phyloP scores from a whole-genome alignment of 2,113 vertebrate genomes.

The Seriola rivoliana region DNA sequence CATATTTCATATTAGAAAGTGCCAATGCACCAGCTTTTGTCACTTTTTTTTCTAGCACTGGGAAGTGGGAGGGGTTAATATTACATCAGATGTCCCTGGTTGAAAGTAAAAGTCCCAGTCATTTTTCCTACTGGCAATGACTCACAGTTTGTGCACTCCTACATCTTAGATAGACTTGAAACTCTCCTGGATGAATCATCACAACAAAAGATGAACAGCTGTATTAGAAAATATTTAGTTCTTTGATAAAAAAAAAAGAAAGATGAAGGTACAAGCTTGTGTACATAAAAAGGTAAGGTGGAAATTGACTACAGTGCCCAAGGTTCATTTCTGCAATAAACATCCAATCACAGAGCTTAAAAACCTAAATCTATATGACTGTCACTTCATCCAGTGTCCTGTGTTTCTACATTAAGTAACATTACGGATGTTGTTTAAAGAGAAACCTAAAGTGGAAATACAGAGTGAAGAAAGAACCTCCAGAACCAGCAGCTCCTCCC shows the following conservation, averaged over 20 bases:
- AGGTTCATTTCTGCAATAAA: not conserved
- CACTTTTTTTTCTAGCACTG: not conserved
- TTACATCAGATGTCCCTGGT: not conserved
- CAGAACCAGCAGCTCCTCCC: not conserved
- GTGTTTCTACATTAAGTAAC: not conserved
- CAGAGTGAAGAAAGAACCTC: not conserved
- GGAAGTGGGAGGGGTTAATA: not conserved
- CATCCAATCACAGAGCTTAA: not conserved
- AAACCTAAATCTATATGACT: not conserved
- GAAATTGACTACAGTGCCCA: not conserved
- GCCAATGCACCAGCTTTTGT: not conserved
- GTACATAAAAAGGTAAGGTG: not conserved
- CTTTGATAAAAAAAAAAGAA: not conserved
- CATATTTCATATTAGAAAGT: not conserved
- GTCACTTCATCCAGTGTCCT: not conserved
- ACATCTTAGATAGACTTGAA: not conserved
- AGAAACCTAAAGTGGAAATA: not conserved
- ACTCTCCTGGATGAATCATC: conserved; percentile 12
- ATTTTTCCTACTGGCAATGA: not conserved
- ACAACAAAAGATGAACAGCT: not conserved
- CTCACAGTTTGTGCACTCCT: conserved; percentile 2
- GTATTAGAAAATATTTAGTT: not conserved
- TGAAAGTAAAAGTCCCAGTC: not conserved
- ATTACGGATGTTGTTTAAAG: not conserved
- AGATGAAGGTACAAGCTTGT: not conserved